Evolutionary conservation across 2,797 vertebrate genomes (phyloP).

Genomic region (Myotis vivesi): DNA sequence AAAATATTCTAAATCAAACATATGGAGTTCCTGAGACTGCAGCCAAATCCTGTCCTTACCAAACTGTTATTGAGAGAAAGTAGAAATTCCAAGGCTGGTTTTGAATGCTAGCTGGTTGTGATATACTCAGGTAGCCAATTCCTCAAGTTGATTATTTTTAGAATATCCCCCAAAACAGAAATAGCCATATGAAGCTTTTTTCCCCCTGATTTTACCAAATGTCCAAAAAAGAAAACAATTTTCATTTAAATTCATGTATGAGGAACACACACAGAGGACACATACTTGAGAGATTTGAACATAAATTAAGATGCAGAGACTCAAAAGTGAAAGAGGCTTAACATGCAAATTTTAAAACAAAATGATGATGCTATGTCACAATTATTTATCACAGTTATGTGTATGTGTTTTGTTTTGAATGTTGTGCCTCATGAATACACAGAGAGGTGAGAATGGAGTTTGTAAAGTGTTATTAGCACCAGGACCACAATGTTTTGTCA

Average conservation of each 20-base stretch:
- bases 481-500: neutral
- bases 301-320: neutral
- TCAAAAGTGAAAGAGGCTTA: neutral
- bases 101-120: slow-evolving; percentile 53
- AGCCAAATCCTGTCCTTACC: slow-evolving; percentile 77
- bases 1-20: slow-evolving; percentile 78
- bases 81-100: slow-evolving; percentile 71
- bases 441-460: neutral
- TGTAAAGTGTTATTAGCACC: neutral
- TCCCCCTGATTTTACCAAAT: slow-evolving; percentile 43
- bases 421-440: neutral
- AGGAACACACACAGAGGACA: neutral
- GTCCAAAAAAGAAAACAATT: slow-evolving; percentile 56
- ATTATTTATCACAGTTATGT: neutral
- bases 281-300: neutral
- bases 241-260: neutral
- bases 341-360: slow-evolving; percentile 6
- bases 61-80: slow-evolving; percentile 75
- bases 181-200: slow-evolving; percentile 22
- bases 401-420: neutral
- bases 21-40: slow-evolving; percentile 70
- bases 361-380: neutral
- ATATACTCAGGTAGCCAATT: slow-evolving; percentile 60
- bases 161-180: slow-evolving; percentile 57
- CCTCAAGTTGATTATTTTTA: slow-evolving; percentile 49